Evolutionary conservation across 2,797 vertebrate species (phyloP), one percentile per base, ranked within the genome.

Genomic region (Labroides dimidiatus): DNA sequence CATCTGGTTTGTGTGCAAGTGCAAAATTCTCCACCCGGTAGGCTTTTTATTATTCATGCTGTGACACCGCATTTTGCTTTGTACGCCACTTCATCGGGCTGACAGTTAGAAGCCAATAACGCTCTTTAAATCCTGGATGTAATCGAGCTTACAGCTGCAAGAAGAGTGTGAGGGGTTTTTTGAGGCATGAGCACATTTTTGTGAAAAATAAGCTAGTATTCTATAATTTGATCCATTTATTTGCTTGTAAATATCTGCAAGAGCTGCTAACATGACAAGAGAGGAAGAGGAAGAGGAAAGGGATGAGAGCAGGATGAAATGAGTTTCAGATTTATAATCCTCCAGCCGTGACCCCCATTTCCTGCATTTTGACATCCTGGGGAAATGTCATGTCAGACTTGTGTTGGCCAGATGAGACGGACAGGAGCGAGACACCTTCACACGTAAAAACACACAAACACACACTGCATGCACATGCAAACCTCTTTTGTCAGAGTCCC

Each of bases 301-400:
- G 69, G 74, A 50, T 64, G 69, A 85, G 77, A 66, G 73, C 54
- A 64, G 71, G 60, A 74, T 82, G 77, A 81, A 81, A 88, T 83
- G 53, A 85, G 78, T 82, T 89, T 87, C 73, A 85, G 74, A 89
- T 89, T 84, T 89, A 67, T 83, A 70, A 79, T 75, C 65, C 70
- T 36, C 59, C 58, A 84, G 79, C 78, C 56, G 12, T 87, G 82
- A 84, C 85, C 82, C 75, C 61, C 39, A 66, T 85, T 86, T 82
- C 70, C 73, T 74, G 65, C 78, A 58, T 47, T 72, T 75, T 58
- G 43, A 72, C 21, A n/a, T 90, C 84, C 79, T 78, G 75, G 76
- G 81, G 81, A 92, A 92, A 92, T 91, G 92, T 91, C 90, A 92
- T 51, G 76, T 90, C 87, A 89, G 67, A 82, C 69, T 84, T 60